Percentiles rank a stretch among this genome's conserved stretches.
Evolutionary conservation across 2,113 vertebrate genomes (phyloP).

Genomic region (Tyrannus savana): DNA sequence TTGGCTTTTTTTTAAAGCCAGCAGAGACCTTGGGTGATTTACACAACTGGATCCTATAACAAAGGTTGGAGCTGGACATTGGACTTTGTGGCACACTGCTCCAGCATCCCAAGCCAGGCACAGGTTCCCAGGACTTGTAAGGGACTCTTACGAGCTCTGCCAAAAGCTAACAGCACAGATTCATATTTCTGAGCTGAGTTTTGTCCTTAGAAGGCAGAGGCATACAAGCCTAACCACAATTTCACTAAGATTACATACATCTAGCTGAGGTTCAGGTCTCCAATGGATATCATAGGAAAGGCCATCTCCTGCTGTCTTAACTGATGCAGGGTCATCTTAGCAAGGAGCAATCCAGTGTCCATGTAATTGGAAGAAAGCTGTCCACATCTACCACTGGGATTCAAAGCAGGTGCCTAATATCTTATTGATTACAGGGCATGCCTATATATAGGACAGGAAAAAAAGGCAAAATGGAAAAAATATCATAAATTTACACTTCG

Average conservation of each 20-base stretch:
- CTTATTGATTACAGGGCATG: neutral
- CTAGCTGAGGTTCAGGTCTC: neutral
- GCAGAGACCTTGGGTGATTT: neutral
- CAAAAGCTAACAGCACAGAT: neutral
- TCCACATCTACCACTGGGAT: neutral
- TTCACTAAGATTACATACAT: neutral
- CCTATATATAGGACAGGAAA: neutral
- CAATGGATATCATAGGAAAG: neutral
- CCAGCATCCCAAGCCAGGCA: neutral
- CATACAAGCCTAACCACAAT: neutral
- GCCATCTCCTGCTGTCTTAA: neutral
- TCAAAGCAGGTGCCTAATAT: neutral
- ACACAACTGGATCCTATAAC: neutral
- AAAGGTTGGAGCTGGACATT: neutral
- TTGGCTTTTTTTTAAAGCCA: neutral
- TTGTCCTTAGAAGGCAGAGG: neutral
- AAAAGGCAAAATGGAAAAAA: neutral
- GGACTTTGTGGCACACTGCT: neutral
- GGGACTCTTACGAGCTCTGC: neutral
- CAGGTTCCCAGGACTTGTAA: neutral
- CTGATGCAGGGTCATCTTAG: neutral
- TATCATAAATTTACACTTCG: constrained; percentile 8
- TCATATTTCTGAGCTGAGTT: neutral
- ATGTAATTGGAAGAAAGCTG: neutral
- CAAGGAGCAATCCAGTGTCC: neutral